Percentiles rank a stretch among this genome's conserved stretches.
Evolutionary conservation across 1,140 invertebrate genomes (phyloP).

Genomic region (Lordiphosa collinella): DNA sequence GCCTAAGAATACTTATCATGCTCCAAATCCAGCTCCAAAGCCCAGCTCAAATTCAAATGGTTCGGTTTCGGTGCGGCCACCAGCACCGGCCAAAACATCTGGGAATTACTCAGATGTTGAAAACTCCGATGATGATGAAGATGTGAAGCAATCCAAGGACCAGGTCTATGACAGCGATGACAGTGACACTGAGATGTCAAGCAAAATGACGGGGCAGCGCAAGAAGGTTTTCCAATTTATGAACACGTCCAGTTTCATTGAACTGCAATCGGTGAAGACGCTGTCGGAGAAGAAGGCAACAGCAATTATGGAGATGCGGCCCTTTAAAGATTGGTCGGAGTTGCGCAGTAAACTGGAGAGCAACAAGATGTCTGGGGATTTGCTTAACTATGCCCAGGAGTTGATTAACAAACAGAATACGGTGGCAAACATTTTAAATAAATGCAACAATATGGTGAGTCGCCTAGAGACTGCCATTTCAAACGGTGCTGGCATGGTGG

Average conservation of each 20-base stretch:
- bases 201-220: constrained; percentile 85
- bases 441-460: constrained; percentile 86
- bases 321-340: constrained; percentile 87
- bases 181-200: constrained; percentile 86
- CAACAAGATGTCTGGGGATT: constrained; percentile 85
- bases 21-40: constrained; percentile 41
- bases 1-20: constrained; percentile 38
- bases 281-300: constrained; percentile 88
- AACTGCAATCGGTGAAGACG: constrained; percentile 85
- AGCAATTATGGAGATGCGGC: constrained; percentile 84
- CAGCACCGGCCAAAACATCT: constrained; percentile 1
- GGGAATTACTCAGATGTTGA: constrained; percentile 59
- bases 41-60: constrained; percentile 47
- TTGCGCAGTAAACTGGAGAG: constrained; percentile 86
- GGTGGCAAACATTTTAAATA: constrained; percentile 86
- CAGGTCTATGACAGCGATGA: constrained; percentile 83
- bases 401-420: constrained; percentile 86
- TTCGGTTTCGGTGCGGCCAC: constrained; percentile 37
- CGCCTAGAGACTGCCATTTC: constrained; percentile 88
- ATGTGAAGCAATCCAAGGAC: constrained; percentile 62
- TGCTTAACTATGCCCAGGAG: constrained; percentile 87
- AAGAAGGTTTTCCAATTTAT: constrained; percentile 89
- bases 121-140: constrained; percentile 57
- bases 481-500: constrained; percentile 84
- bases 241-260: constrained; percentile 83